Percentiles rank a stretch among this genome's conserved stretches.
phyloP scores from a whole-genome alignment of 1,140 invertebrate genomes.

The Drosophila repletoides region DNA sequence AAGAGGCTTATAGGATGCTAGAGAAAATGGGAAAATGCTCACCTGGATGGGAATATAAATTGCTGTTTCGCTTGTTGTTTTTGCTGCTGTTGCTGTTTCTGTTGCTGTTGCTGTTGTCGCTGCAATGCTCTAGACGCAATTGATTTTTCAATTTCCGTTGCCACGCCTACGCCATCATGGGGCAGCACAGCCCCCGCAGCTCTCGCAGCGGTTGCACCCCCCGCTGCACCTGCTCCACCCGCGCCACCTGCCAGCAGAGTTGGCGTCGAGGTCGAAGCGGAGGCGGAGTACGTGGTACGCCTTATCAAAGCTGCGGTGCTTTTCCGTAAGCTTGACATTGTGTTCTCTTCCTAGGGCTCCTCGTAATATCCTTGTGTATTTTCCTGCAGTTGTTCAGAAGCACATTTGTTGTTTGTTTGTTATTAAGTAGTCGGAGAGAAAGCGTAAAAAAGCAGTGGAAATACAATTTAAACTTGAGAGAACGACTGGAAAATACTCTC shows the following conservation, averaged over 20 bases:
- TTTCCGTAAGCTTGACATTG: conserved; percentile 71
- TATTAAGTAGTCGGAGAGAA: not conserved
- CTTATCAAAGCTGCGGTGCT: conserved; percentile 66
- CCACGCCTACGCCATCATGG: conserved; percentile 53
- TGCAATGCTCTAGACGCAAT: conserved; percentile 58
- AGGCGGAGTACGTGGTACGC: conserved; percentile 67
- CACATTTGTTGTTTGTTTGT: conserved; percentile 5
- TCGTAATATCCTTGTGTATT: not conserved
- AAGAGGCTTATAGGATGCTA: too few species aligned
- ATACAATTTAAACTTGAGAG: too few species aligned
- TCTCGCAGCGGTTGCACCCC: not conserved
- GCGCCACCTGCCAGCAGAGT: conserved; percentile 29
- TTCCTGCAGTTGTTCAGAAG: not conserved
- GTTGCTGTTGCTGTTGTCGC: conserved; percentile 25
- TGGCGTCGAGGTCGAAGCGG: too few species aligned
- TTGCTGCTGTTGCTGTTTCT: conserved; percentile 5
- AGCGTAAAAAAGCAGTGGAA: not conserved
- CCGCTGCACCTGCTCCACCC: not conserved
- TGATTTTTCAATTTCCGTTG: conserved; percentile 77
- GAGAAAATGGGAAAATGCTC: not conserved
- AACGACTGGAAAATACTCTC: too few species aligned
- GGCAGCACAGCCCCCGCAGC: conserved; percentile 25
- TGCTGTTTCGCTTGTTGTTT: not conserved
- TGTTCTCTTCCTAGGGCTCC: conserved; percentile 8
- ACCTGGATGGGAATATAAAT: not conserved